phyloP scores from a whole-genome alignment of 2,797 vertebrate genomes.

The Micromesistius poutassou region DNA sequence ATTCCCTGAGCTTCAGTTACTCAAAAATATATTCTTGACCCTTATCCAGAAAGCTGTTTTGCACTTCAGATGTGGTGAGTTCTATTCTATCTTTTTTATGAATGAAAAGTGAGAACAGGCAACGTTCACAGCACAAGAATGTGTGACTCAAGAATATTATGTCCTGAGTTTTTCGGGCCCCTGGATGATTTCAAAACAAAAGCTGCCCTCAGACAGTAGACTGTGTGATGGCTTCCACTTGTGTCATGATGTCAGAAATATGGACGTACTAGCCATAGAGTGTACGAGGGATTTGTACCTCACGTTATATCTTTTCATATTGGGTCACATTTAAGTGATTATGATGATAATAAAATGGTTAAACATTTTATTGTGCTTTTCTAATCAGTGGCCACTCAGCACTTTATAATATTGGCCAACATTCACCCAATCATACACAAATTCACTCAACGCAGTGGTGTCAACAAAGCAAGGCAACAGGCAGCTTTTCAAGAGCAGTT shows the following conservation, averaged over 20 bases:
- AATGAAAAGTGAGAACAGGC: constrained; percentile 32
- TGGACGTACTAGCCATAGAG: neutral
- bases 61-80: constrained; percentile 6
- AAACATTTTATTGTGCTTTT: too few relatives aligned
- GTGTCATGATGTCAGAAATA: constrained; percentile 12
- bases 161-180: neutral
- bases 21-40: neutral
- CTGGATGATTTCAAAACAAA: constrained; percentile 18
- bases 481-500: too few relatives aligned
- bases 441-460: too few relatives aligned
- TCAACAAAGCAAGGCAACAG: too few relatives aligned
- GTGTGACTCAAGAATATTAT: constrained; percentile 27
- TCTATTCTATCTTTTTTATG: constrained; percentile 17
- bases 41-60: neutral
- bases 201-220: constrained; percentile 6
- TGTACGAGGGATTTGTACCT: neutral
- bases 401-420: too few relatives aligned
- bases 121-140: constrained; percentile 33
- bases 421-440: too few relatives aligned
- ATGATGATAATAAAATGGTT: neutral
- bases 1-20: neutral
- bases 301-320: neutral
- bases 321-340: neutral
- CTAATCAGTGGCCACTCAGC: too few relatives aligned
- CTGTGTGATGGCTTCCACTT: constrained; percentile 11